Conservation (phyloP, 2,888 invertebrate genomes). For the Stomorhina lunata region DNA sequence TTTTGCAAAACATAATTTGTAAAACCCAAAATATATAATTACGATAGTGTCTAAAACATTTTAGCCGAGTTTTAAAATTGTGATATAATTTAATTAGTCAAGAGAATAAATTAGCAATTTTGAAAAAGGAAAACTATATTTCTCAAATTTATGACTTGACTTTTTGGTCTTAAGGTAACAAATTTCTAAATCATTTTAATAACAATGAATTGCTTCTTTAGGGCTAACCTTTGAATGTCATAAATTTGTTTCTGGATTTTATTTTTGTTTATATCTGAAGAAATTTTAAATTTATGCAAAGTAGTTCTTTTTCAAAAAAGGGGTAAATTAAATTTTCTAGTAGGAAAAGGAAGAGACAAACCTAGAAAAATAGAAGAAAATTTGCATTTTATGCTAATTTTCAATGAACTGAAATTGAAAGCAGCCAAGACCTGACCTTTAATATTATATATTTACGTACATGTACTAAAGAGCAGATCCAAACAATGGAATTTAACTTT, state of each 20-base stretch:
- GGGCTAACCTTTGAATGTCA: no score
- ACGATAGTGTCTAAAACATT: no score
- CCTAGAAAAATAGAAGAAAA: constrained; percentile 1
- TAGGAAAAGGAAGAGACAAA: neutral
- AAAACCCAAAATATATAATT: neutral
- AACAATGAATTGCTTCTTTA: no score
- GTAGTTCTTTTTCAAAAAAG: neutral
- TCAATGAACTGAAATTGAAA: constrained; percentile 32
- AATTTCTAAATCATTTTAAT: no score
- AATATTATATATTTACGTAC: neutral
- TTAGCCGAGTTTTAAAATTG: neutral
- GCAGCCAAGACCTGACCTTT: constrained; percentile 10
- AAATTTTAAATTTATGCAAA: neutral
- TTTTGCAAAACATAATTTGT: neutral
- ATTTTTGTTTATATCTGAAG: neutral
- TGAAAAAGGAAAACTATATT: no score
- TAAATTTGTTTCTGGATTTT: no score
- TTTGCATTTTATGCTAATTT: constrained; percentile 46
- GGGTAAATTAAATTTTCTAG: constrained; percentile 1
- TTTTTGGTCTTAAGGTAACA: no score
- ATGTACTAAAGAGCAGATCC: no score
- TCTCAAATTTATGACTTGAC: no score
- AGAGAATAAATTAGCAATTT: no score
- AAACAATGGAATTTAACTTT: no score
- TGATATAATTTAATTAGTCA: neutral